Percentiles rank a stretch among this genome's conserved stretches.
phyloP scores from a whole-genome alignment of 1,140 invertebrate species.

The Protaetia brevitarsis region DNA sequence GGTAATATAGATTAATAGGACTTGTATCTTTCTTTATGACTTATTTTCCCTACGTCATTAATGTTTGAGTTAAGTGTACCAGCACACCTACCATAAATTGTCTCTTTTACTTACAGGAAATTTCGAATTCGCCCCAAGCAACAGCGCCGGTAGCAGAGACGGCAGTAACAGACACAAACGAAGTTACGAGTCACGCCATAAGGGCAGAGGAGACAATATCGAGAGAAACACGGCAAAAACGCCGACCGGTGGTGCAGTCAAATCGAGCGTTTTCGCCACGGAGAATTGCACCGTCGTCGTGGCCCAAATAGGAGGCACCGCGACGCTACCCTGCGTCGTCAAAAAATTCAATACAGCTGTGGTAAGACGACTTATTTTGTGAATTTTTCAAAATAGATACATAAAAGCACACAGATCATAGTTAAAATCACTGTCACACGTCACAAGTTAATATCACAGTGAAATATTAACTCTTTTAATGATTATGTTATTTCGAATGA shows the following conservation, averaged over 20 bases:
- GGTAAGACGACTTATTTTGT: constrained; percentile 52
- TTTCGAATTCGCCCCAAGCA: not conserved
- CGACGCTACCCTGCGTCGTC: constrained; percentile 67
- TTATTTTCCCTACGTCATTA: too few relatives aligned
- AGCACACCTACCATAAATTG: not conserved
- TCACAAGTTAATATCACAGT: too few relatives aligned
- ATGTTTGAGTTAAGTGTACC: too few relatives aligned
- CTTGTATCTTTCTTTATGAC: too few relatives aligned
- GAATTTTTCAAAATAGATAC: not conserved
- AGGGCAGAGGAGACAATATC: not conserved
- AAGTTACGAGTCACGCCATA: constrained; percentile 18
- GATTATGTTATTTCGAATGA: too few relatives aligned
- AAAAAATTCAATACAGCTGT: constrained; percentile 66
- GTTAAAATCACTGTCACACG: too few relatives aligned
- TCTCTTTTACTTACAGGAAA: not conserved
- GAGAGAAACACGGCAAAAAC: not conserved
- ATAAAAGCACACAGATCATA: too few relatives aligned
- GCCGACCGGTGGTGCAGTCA: not conserved
- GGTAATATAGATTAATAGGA: too few relatives aligned
- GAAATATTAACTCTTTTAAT: too few relatives aligned
- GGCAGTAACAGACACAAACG: not conserved
- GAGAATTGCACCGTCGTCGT: constrained; percentile 61
- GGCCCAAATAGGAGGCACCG: constrained; percentile 70
- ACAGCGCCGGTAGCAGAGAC: not conserved
- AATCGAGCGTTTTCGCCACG: constrained; percentile 48